phyloP scores from a whole-genome alignment of 2,113 vertebrate species.

The Silurus meridionalis region DNA sequence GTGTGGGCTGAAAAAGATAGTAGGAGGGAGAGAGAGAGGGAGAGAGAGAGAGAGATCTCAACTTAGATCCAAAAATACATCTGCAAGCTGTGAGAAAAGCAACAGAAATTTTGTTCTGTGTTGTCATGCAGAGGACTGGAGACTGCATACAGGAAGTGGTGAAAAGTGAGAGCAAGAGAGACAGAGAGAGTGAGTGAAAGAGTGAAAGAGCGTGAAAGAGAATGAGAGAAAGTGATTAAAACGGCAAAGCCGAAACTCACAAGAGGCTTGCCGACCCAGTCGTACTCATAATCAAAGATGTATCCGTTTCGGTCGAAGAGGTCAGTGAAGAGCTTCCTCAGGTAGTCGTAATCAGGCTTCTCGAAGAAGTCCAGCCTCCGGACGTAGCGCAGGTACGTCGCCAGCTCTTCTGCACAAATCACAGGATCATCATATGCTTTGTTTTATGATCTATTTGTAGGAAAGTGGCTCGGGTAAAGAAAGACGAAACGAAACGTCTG shows the following conservation, averaged over 20 bases:
- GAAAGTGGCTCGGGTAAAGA: constrained; percentile 9
- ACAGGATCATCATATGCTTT: not conserved
- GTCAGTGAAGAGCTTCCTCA: constrained; percentile 94
- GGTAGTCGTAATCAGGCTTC: constrained; percentile 95
- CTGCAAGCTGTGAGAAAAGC: not conserved
- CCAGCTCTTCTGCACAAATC: constrained; percentile 87
- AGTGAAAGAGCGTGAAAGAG: not conserved
- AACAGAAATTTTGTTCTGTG: not conserved
- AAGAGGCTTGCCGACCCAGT: constrained; percentile 96
- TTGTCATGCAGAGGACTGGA: not conserved
- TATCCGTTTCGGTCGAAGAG: constrained; percentile 91
- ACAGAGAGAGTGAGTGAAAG: not conserved
- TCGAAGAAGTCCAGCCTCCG: constrained; percentile 96
- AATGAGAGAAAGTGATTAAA: not conserved
- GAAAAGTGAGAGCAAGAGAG: not conserved
- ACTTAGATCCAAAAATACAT: not conserved
- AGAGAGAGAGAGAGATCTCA: constrained; percentile 22
- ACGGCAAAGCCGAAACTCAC: constrained; percentile 70
- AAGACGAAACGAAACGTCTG: not conserved
- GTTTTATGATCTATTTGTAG: not conserved
- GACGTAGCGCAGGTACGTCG: constrained; percentile 94
- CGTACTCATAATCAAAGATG: constrained; percentile 95
- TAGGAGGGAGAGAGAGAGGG: not conserved
- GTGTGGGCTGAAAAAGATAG: constrained; percentile 79
- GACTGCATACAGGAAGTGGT: constrained; percentile 19